A percentile compares a stretch with the other conserved stretches of the same genome.
These are phyloP conservation scores for Diglossa cyanea DNA, from an alignment of 2,797 vertebrate genomes.

Conservation along the genomic window DNA sequence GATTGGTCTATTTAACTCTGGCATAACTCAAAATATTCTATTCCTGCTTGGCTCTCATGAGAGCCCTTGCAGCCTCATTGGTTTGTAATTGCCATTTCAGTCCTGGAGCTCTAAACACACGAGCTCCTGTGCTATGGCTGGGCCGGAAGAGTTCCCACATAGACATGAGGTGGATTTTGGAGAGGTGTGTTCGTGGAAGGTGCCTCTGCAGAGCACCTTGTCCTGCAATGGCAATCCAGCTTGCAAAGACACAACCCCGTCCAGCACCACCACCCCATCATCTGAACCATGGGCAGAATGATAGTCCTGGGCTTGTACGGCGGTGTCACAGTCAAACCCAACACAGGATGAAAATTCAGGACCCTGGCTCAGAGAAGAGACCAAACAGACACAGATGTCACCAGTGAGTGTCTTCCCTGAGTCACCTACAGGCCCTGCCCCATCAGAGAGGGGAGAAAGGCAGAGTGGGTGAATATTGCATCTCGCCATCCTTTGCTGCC, in stretches of 20 bases:
- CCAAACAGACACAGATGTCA: neutral
- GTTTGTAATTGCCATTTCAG: constrained; percentile 4
- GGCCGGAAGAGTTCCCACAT: neutral
- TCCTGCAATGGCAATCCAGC: fast-evolving
- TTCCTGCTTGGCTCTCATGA: neutral
- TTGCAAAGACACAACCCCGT: neutral
- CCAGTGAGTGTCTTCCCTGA: neutral
- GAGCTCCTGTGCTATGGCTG: fast-evolving
- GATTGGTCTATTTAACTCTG: neutral
- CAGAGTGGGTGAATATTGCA: neutral
- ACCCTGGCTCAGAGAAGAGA: neutral
- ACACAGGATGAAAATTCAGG: neutral
- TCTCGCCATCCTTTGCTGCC: neutral
- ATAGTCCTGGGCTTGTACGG: fast-evolving
- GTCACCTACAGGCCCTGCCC: neutral
- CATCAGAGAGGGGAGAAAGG: fast-evolving
- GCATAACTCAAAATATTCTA: neutral
- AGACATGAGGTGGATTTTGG: neutral
- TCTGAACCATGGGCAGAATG: neutral
- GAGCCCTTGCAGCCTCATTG: neutral
- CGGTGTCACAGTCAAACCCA: fast-evolving
- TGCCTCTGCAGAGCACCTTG: neutral
- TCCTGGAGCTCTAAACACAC: neutral
- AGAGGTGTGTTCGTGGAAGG: neutral
- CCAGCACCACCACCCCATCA: neutral